These are phyloP conservation scores for Lytechinus variegatus DNA, from an alignment of 35 echinoderm and acorn worm genomes.

Conservation along the genomic window DNA sequence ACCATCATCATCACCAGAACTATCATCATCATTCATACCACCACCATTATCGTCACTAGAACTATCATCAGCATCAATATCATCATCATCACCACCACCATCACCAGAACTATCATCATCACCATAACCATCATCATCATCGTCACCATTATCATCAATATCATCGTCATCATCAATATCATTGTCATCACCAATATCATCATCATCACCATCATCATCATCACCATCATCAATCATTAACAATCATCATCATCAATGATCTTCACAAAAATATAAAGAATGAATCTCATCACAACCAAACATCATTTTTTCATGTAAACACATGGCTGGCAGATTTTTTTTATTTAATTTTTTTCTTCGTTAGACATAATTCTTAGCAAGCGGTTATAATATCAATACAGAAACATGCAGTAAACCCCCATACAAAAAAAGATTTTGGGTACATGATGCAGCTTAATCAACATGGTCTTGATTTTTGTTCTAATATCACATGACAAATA, in stretches of 20 bases:
- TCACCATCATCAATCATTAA: background rate
- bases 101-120: background rate
- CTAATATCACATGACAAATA: slow-evolving; percentile 45
- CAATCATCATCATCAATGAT: background rate
- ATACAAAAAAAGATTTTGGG: slow-evolving; percentile 4
- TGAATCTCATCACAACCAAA: background rate
- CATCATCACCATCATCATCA: background rate
- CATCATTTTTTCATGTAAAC: slow-evolving; percentile 53
- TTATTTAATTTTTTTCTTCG: slow-evolving; percentile 48
- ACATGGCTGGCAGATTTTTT: slow-evolving; percentile 54
- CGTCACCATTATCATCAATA: background rate
- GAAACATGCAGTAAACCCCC: slow-evolving; percentile 56
- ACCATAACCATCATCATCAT: background rate
- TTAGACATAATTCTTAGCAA: slow-evolving; percentile 57
- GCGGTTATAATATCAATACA: slow-evolving; percentile 52
- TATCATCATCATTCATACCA: no score
- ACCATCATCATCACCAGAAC: no score
- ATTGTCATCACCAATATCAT: background rate
- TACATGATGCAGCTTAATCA: slow-evolving; percentile 44
- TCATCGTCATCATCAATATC: background rate
- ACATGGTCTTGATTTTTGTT: slow-evolving; percentile 11
- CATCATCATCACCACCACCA: background rate
- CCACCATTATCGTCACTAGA: no score
- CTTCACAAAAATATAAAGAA: background rate
- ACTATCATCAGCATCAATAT: background rate